These are phyloP conservation scores for Anas platyrhynchos DNA, from an alignment of 2,113 vertebrate species.

Conservation along the genomic window DNA sequence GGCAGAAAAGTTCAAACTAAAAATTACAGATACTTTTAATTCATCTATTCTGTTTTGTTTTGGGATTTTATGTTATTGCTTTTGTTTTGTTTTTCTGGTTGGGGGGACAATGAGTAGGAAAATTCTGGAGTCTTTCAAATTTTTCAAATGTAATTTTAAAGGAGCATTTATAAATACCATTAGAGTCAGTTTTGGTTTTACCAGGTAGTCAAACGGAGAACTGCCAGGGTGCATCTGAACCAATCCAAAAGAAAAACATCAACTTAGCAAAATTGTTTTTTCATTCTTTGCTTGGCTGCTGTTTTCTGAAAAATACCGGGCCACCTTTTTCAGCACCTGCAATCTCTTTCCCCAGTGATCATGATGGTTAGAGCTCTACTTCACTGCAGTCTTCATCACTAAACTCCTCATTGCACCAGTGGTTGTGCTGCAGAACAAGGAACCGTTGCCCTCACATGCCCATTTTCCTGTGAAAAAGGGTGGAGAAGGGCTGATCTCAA, in stretches of 20 bases:
- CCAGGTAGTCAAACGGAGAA: constrained; percentile 15
- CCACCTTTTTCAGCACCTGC: not conserved
- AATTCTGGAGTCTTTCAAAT: not conserved
- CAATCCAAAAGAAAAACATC: not conserved
- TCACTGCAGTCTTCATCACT: not conserved
- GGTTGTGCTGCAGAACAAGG: not conserved
- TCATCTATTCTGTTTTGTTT: not conserved
- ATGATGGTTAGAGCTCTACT: no score
- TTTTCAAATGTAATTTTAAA: constrained; percentile 21
- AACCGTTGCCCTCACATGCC: not conserved
- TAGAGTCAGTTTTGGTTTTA: constrained; percentile 19
- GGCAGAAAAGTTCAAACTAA: not conserved
- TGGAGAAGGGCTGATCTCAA: not conserved
- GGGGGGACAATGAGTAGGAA: not conserved
- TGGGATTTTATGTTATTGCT: not conserved
- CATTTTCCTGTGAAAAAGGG: not conserved
- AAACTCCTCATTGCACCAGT: fast-evolving
- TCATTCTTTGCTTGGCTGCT: not conserved
- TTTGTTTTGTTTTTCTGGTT: not conserved
- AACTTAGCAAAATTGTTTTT: not conserved
- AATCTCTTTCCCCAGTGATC: not conserved
- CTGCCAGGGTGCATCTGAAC: not conserved
- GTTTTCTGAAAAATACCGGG: not conserved
- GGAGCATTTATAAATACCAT: constrained; percentile 1
- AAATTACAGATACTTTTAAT: not conserved